phyloP scores from a whole-genome alignment of 1,140 invertebrate genomes.

The Rhizoglyphus robini region DNA sequence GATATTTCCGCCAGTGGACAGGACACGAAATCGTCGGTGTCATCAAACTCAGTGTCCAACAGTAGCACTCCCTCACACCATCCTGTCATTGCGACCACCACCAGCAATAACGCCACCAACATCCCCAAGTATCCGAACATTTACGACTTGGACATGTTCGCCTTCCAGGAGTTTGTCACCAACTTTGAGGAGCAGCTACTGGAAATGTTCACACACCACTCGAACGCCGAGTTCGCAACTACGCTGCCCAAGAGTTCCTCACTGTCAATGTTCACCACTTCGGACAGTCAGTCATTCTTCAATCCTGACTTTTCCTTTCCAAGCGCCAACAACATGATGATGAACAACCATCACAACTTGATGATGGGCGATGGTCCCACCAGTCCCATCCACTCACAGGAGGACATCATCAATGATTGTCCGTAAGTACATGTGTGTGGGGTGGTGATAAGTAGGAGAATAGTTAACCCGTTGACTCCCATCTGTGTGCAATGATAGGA shows the following conservation, averaged over 20 bases:
- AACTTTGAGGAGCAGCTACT: conserved; percentile 3
- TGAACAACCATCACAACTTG: too few relatives aligned
- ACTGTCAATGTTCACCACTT: not conserved
- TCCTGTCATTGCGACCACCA: not conserved
- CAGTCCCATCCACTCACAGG: conserved; percentile 9
- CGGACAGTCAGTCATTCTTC: not conserved
- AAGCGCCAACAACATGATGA: too few relatives aligned
- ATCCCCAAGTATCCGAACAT: not conserved
- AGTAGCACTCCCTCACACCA: not conserved
- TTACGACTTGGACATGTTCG: conserved; percentile 1
- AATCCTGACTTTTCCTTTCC: not conserved
- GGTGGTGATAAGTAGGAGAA: too few relatives aligned
- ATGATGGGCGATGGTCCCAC: not conserved
- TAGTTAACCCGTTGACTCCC: too few relatives aligned
- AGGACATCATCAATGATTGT: conserved; percentile 12
- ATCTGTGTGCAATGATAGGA: too few relatives aligned
- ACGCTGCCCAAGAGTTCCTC: not conserved
- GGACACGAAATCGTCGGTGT: not conserved
- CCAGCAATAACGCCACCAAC: not conserved
- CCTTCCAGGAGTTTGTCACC: conserved; percentile 7
- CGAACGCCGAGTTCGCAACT: not conserved
- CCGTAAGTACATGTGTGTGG: not conserved
- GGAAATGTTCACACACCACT: not conserved
- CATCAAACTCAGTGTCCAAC: not conserved
- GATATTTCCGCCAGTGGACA: too few relatives aligned